Evolutionary conservation across 2,888 invertebrate species (phyloP), one percentile per base, ranked within the genome.

Genomic region (Priapulus caudatus): DNA sequence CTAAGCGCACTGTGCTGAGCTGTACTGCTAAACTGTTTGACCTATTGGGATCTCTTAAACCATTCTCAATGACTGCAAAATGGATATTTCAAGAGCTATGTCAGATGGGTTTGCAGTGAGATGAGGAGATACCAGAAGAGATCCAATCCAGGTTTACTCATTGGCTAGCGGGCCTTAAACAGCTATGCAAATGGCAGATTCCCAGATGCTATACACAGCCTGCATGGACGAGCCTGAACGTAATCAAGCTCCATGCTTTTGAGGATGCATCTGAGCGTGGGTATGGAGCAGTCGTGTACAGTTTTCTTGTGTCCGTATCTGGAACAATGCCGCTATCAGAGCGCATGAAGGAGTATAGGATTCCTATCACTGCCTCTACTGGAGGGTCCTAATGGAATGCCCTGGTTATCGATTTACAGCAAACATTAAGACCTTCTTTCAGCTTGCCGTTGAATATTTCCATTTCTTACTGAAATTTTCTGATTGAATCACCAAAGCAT

Each of bases 261-360:
- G 33, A n/a, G n/a, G 10, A n/a, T 33, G 33, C 33, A n/a, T 33
- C 10, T 33, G 33, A 33, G n/a, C 10, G n/a, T 10, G 33, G 10
- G n/a, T 33, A 33, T 33, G n/a, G 33, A 33, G 33, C 33, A 33
- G 33, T 33, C n/a, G 33, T 33, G 10, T 33, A 33, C n/a, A 33
- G n/a, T n/a, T n/a, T n/a, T n/a, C n/a, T n/a, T n/a, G n/a, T n/a
- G n/a, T n/a, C n/a, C n/a, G n/a, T n/a, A n/a, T n/a, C n/a, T n/a
- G n/a, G n/a, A n/a, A n/a, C n/a, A n/a, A n/a, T n/a, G n/a, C n/a
- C n/a, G n/a, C n/a, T n/a, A n/a, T n/a, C n/a, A n/a, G n/a, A n/a
- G n/a, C n/a, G n/a, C n/a, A n/a, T n/a, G n/a, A n/a, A n/a, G n/a
- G n/a, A n/a, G n/a, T n/a, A n/a, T n/a, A n/a, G n/a, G n/a, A n/a